A percentile compares a stretch with the other conserved stretches of the same genome.
These are phyloP conservation scores for Drosophila bipectinata DNA, from an alignment of 1,140 invertebrate genomes.

Conservation along the genomic window DNA sequence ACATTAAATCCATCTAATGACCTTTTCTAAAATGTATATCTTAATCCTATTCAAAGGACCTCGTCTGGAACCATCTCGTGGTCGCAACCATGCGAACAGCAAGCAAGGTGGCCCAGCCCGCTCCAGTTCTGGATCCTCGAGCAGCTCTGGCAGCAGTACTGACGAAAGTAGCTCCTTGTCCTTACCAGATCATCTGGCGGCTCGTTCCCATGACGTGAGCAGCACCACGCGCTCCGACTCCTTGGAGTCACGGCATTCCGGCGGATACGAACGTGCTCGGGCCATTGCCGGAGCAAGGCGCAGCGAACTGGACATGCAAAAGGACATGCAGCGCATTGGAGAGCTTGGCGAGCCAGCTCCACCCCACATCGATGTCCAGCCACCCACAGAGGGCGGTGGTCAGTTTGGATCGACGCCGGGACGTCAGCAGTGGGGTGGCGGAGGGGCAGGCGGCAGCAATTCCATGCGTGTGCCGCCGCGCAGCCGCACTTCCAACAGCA, in stretches of 20 bases:
- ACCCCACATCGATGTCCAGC: conserved; percentile 79
- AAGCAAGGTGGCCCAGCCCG: conserved; percentile 41
- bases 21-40: background rate
- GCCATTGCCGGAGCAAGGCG: conserved; percentile 74
- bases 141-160: conserved; percentile 57
- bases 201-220: conserved; percentile 64
- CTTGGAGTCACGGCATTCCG: conserved; percentile 75
- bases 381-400: conserved; percentile 55
- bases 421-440: conserved; percentile 36
- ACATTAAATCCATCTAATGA: background rate
- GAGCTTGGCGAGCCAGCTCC: conserved; percentile 59
- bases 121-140: conserved; percentile 67
- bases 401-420: conserved; percentile 1
- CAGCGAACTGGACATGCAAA: conserved; percentile 78
- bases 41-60: conserved; percentile 49
- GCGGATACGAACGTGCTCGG: conserved; percentile 69
- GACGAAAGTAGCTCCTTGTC: conserved; percentile 71
- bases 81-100: conserved; percentile 30
- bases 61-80: conserved; percentile 59
- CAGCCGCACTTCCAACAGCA: conserved; percentile 77
- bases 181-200: conserved; percentile 46
- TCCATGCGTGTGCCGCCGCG: conserved; percentile 66
- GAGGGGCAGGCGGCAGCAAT: conserved; percentile 31
- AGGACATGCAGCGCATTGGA: conserved; percentile 63
- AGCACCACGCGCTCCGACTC: conserved; percentile 79